A percentile compares a stretch with the other conserved stretches of the same genome.
Evolutionary conservation across 2,888 invertebrate species (phyloP).

Genomic region (Cephus pygmeus): DNA sequence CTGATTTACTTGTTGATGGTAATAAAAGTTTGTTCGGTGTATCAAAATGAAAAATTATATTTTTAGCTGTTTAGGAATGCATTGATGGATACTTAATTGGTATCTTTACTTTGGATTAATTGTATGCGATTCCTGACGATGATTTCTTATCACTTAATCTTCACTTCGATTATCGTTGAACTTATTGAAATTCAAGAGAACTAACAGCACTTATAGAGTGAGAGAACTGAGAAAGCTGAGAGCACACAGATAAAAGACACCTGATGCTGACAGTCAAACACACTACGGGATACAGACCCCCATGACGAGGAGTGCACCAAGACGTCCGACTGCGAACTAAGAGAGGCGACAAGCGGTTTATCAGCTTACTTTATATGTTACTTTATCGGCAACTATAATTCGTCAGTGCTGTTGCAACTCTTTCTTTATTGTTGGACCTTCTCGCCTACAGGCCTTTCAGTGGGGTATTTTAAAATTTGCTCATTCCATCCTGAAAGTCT

Average conservation of each 20-base stretch:
- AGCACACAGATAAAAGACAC: not conserved
- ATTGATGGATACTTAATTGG: not conserved
- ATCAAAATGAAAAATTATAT: not conserved
- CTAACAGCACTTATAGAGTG: not conserved
- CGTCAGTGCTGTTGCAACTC: constrained; percentile 5
- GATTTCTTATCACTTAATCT: not conserved
- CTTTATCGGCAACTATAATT: constrained; percentile 36
- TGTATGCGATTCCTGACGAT: no score
- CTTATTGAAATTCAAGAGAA: not conserved
- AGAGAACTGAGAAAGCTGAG: not conserved
- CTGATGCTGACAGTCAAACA: not conserved
- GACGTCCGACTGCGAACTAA: constrained; percentile 7
- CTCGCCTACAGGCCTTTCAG: not conserved
- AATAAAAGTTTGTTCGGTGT: not conserved
- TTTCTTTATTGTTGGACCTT: not conserved
- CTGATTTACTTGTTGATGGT: not conserved
- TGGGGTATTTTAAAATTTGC: not conserved
- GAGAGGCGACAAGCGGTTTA: constrained; percentile 23
- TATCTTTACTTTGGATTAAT: not conserved
- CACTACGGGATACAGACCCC: not conserved
- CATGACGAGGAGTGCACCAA: not conserved
- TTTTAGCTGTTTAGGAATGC: not conserved
- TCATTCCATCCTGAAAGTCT: not conserved
- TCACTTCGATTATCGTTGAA: not conserved
- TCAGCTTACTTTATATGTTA: constrained; percentile 43